Conservation (phyloP, 2,797 vertebrate species). For the Anisognathus igniventris region DNA sequence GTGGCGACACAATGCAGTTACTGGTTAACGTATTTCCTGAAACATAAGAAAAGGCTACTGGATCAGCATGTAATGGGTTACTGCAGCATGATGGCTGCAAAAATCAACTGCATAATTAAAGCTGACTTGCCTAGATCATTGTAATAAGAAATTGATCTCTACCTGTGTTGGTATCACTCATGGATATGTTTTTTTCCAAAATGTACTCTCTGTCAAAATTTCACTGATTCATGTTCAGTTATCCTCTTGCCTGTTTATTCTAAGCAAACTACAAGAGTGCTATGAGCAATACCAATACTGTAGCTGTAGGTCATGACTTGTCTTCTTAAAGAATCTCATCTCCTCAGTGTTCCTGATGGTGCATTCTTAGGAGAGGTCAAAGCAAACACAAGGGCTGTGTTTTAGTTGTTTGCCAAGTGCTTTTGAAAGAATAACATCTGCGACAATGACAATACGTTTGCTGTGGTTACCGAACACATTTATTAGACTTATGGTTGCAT, state of each 20-base stretch:
- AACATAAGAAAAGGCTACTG: background rate
- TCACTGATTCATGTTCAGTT: background rate
- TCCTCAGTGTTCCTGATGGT: background rate
- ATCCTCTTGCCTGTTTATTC: background rate
- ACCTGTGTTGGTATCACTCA: background rate
- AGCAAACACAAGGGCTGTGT: background rate
- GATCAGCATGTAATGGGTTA: background rate
- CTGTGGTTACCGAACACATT: slow-evolving; percentile 39
- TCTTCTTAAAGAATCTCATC: background rate
- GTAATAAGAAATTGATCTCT: background rate
- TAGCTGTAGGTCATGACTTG: background rate
- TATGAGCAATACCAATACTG: background rate
- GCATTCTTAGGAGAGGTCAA: background rate
- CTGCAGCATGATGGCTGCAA: background rate
- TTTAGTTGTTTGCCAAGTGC: background rate
- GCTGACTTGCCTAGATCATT: background rate
- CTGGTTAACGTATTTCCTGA: background rate
- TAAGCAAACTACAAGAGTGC: background rate
- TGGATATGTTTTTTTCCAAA: background rate
- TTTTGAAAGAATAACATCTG: slow-evolving; percentile 35
- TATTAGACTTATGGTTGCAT: slow-evolving; percentile 24
- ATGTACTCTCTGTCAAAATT: background rate
- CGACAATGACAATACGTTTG: background rate
- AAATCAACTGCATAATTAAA: background rate
- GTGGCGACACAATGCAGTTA: background rate